A percentile compares a stretch with the other conserved stretches of the same genome.
Conservation (phyloP, 2,797 vertebrate genomes). For the Bradypus variegatus region DNA sequence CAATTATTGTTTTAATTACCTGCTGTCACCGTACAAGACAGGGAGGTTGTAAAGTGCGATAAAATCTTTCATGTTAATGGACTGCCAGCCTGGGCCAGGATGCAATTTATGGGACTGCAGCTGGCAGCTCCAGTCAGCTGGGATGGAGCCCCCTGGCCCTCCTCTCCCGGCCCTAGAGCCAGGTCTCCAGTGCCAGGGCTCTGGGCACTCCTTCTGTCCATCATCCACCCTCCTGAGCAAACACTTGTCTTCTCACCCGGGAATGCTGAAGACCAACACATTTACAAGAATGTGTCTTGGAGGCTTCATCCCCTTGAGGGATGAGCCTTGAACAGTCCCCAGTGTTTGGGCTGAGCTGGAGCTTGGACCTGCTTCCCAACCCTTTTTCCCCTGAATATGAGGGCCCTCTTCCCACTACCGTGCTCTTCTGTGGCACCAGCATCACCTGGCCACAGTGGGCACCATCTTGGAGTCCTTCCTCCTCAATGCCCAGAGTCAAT, state of each 20-base stretch:
- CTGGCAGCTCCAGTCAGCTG: conserved; percentile 64
- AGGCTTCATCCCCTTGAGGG: neutral
- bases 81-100: conserved; percentile 70
- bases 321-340: neutral
- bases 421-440: no score
- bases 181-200: neutral
- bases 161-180: neutral
- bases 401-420: neutral
- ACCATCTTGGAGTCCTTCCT: neutral
- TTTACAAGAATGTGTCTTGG: neutral
- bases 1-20: conserved; percentile 81
- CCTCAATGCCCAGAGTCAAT: neutral
- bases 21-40: conserved; percentile 72
- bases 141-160: neutral
- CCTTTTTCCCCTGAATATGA: neutral
- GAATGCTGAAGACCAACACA: neutral
- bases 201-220: neutral
- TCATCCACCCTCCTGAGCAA: neutral
- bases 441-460: neutral
- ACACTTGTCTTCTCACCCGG: neutral
- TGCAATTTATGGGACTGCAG: conserved; percentile 72
- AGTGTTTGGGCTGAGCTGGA: neutral
- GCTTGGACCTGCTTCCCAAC: neutral
- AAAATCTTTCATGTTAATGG: conserved; percentile 77
- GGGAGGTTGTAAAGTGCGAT: conserved; percentile 70